A percentile compares a stretch with the other conserved stretches of the same genome.
phyloP scores from a whole-genome alignment of 1,140 invertebrate genomes.

The Heliconius hewitsoni region DNA sequence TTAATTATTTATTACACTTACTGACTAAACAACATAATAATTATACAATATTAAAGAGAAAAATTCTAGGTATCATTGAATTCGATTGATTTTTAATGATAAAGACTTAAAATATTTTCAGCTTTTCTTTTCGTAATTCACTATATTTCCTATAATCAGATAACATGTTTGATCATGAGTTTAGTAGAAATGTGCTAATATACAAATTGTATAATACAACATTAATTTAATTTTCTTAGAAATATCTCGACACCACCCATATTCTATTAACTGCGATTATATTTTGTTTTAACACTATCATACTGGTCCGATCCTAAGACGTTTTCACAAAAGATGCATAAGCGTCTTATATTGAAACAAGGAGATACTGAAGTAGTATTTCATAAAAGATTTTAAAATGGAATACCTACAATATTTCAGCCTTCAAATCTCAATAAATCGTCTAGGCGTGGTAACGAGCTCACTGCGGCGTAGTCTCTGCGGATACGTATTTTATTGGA shows the following conservation, averaged over 20 bases:
- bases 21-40: not conserved
- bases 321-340: conserved; percentile 27
- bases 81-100: no score
- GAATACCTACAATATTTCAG: conserved; percentile 79
- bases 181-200: not conserved
- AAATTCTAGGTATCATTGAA: not conserved
- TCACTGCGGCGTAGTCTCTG: conserved; percentile 79
- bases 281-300: conserved; percentile 15
- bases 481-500: conserved; percentile 82
- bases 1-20: not conserved
- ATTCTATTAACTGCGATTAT: conserved; percentile 26
- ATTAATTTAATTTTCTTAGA: not conserved
- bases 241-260: not conserved
- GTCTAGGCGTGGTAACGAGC: conserved; percentile 80
- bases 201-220: not conserved
- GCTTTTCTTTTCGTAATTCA: no score
- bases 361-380: conserved; percentile 58
- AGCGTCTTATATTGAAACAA: conserved; percentile 43
- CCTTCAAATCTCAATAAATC: conserved; percentile 81
- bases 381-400: conserved; percentile 77
- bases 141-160: no score
- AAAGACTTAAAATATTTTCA: no score
- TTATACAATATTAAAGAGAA: not conserved
- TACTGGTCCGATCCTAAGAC: not conserved
- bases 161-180: not conserved